Evolutionary conservation across 2,113 vertebrate genomes (phyloP).

Genomic region (Indicator indicator): DNA sequence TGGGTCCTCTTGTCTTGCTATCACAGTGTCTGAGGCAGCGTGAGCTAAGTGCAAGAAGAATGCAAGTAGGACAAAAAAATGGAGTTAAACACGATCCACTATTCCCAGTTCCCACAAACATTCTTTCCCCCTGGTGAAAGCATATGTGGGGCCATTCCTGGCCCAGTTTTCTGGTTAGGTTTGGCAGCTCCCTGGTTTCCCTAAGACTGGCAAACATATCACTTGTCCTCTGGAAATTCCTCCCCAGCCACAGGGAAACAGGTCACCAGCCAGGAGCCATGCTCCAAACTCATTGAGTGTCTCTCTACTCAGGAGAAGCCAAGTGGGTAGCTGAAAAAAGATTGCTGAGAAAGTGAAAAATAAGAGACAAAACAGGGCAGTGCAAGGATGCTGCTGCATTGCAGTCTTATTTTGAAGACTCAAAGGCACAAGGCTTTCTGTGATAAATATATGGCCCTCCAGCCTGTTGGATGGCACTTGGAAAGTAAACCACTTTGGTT

Average conservation of each 20-base stretch:
- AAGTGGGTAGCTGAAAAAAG: conserved; percentile 21
- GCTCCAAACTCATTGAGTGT: background rate
- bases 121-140: conserved; percentile 53
- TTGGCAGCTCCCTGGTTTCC: conserved; percentile 20
- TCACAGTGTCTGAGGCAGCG: rapidly evolving
- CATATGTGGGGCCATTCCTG: conserved; percentile 1
- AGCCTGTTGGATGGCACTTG: too few relatives aligned
- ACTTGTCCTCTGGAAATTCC: conserved; percentile 35
- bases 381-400: background rate
- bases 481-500: background rate
- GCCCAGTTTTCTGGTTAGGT: background rate
- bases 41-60: background rate
- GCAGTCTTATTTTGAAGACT: background rate
- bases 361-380: background rate
- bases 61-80: background rate
- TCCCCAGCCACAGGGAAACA: conserved; percentile 36
- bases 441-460: rapidly evolving
- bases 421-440: background rate
- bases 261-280: background rate
- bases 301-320: background rate
- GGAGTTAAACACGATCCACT: background rate
- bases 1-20: rapidly evolving
- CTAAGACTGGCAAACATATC: background rate
- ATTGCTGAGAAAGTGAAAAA: conserved; percentile 4
- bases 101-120: conserved; percentile 36